Percentiles rank a stretch among this genome's conserved stretches.
phyloP scores from a whole-genome alignment of 2,888 invertebrate genomes.

The Diploptera punctata region DNA sequence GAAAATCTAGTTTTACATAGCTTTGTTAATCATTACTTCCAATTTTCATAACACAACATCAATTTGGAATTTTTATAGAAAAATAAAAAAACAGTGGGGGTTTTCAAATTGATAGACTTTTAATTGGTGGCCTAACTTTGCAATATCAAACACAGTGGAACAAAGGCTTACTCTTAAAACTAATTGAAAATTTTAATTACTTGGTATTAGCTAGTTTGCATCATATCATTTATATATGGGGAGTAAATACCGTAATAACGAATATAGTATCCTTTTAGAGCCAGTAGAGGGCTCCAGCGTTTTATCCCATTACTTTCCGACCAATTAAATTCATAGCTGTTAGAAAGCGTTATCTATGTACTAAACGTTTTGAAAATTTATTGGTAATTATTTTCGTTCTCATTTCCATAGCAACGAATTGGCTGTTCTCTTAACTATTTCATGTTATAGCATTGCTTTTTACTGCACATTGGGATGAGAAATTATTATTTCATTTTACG shows the following conservation, averaged over 20 bases:
- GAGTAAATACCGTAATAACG: constrained; percentile 14
- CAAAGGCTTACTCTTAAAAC: neutral
- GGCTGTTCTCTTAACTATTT: too few relatives aligned
- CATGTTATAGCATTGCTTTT: too few relatives aligned
- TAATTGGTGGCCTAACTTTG: neutral
- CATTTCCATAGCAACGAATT: too few relatives aligned
- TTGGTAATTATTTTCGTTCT: constrained; percentile 11
- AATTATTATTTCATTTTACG: too few relatives aligned
- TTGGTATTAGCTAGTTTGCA: constrained; percentile 1
- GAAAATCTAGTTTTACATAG: too few relatives aligned
- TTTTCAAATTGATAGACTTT: constrained; percentile 4
- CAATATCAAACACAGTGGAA: neutral
- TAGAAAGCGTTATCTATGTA: constrained; percentile 22
- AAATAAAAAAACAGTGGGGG: too few relatives aligned
- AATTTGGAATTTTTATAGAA: too few relatives aligned
- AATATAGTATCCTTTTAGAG: neutral
- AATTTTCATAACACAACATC: too few relatives aligned
- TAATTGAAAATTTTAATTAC: constrained; percentile 24
- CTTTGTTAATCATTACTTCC: too few relatives aligned
- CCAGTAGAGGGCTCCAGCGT: neutral
- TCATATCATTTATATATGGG: constrained; percentile 12
- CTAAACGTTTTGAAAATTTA: constrained; percentile 26
- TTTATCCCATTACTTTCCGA: constrained; percentile 20
- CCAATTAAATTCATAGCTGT: constrained; percentile 26
- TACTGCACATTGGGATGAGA: too few relatives aligned